These are phyloP conservation scores for Rhipidura dahli DNA, from an alignment of 2,113 vertebrate species.

Conservation along the genomic window DNA sequence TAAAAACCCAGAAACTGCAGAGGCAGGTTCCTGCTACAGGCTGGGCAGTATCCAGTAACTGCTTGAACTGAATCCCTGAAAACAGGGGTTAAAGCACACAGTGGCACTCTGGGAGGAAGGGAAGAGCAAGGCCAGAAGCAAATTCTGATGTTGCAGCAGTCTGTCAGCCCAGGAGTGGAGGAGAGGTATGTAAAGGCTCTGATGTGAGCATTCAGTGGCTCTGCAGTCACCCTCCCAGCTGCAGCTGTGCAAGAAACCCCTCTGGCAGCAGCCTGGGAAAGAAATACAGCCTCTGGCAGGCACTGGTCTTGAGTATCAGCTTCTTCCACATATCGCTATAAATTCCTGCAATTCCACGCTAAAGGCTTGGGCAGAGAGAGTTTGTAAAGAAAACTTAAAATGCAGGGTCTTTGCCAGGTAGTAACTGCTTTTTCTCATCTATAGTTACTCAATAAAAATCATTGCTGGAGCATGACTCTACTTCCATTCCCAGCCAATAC, in stretches of 20 bases:
- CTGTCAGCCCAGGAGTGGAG: background rate
- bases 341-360: background rate
- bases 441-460: slow-evolving; percentile 33
- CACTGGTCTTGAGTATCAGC: background rate
- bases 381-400: slow-evolving; percentile 7
- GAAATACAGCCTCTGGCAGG: background rate
- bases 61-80: background rate
- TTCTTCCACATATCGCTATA: background rate
- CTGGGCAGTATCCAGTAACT: background rate
- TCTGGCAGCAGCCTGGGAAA: background rate
- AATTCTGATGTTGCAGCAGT: background rate
- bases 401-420: background rate
- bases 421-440: slow-evolving; percentile 15
- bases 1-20: background rate
- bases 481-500: slow-evolving; percentile 3
- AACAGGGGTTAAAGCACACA: background rate
- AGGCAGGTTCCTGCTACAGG: background rate
- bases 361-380: background rate
- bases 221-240: background rate
- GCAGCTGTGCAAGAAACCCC: background rate
- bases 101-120: fast-evolving
- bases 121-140: background rate
- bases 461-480: slow-evolving; percentile 10
- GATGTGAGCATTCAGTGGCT: background rate
- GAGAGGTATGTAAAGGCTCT: background rate